Evolutionary conservation across 2,113 vertebrate species (phyloP).

Genomic region (Nipponia nippon): DNA sequence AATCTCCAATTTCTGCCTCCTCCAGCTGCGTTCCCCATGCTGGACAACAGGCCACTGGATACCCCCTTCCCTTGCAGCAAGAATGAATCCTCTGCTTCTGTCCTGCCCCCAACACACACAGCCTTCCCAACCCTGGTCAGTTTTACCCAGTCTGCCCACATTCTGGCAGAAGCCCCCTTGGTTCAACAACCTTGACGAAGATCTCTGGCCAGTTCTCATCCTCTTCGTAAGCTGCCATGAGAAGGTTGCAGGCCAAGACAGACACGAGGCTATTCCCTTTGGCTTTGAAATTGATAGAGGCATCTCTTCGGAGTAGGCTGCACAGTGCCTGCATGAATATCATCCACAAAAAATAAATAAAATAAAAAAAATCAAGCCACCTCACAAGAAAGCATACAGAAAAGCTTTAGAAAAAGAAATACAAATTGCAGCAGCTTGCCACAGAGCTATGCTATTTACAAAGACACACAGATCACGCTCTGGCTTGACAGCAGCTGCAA

Average conservation of each 20-base stretch:
- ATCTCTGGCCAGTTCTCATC: conserved; percentile 99
- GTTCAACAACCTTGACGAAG: conserved; percentile 86
- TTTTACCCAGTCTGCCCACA: background rate
- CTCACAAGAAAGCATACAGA: background rate
- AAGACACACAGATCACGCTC: rapidly evolving
- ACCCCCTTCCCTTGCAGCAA: rapidly evolving
- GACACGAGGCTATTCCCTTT: conserved; percentile 97
- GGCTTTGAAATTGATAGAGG: conserved; percentile 96
- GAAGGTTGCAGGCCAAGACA: conserved; percentile 91
- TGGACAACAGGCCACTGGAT: background rate
- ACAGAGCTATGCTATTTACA: background rate
- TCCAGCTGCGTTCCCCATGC: background rate
- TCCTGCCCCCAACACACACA: background rate
- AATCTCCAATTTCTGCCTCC: background rate
- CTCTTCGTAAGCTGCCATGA: conserved; percentile 97
- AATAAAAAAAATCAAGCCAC: background rate
- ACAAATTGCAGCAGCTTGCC: background rate
- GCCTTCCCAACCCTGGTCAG: background rate
- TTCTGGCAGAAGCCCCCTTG: background rate
- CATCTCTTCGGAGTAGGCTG: conserved; percentile 91
- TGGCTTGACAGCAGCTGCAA: background rate
- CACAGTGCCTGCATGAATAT: conserved; percentile 82
- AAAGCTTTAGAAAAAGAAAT: background rate
- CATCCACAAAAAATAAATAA: background rate
- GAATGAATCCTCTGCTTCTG: background rate